Evolutionary conservation across 1,140 invertebrate genomes (phyloP), one percentile per base, ranked within the genome.

Genomic region (Augochlora pura): DNA sequence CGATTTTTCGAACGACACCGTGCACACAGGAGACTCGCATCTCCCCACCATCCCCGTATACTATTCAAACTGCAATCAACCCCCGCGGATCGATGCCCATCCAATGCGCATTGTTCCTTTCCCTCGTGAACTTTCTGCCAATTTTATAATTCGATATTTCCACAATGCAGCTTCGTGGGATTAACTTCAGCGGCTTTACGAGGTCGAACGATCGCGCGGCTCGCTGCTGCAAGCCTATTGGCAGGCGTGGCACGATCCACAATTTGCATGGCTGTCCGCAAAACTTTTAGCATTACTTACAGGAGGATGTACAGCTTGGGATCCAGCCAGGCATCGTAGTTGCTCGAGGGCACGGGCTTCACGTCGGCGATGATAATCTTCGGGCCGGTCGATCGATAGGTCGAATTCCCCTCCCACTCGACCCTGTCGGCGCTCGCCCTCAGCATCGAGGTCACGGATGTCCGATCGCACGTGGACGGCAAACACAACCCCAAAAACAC

Each of bases 401-500:
- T 94, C 84, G 75, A 93, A 73, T 92, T 91, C 54, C 91, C 90
- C 54, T 93, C 83, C 60, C 91, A 93, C 84, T 94, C 90, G 32
- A 90, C 78, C 86, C 95, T 92, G 74, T 94, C 90, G 73, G 92
- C 93, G 91, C 93, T 90, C 88, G 90, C 81, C 90, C 90, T 87
- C 32, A 97, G 86, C 74, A 97, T 93, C 2, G 92, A 93, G 67
- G 93, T 91, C 25, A 97, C 86, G 39, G 96, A 96, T 12, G 91
- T 84, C 2, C 93, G 90, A 49, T 94, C 94, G 88, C 97, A 97
- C 1, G 95, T 94, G 42, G 92, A 91, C 5, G 96, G 96, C 64
- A 97, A 89, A 86, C 96, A 97, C 81, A 96, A 94, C 27, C 96
- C 96, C 21, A 96, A 91, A 83, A 95, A 94, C 74, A 96, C 93